A percentile compares a stretch with the other conserved stretches of the same genome.
phyloP scores from a whole-genome alignment of 1,140 invertebrate species.

The Monomorium pharaonis region DNA sequence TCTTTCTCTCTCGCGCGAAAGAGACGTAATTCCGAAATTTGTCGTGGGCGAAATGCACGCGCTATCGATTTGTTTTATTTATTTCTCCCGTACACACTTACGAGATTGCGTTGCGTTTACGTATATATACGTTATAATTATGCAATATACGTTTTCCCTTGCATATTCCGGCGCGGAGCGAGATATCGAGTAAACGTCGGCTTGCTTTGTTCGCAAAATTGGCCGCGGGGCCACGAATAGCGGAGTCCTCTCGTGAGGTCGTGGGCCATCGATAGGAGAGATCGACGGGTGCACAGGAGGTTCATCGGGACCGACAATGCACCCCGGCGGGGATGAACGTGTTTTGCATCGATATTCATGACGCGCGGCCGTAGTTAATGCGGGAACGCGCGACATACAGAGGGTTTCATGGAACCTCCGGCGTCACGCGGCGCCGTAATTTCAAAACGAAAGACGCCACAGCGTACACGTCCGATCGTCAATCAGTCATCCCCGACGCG shows the following conservation, averaged over 20 bases:
- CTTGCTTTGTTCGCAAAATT: constrained; percentile 45
- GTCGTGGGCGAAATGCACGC: background rate
- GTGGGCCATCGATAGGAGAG: constrained; percentile 41
- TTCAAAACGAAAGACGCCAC: background rate
- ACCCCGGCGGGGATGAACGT: background rate
- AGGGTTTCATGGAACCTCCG: constrained; percentile 13
- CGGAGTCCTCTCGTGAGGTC: constrained; percentile 16
- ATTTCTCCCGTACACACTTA: too few relatives aligned
- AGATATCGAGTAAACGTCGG: constrained; percentile 34
- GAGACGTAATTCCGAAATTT: background rate
- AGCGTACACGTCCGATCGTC: background rate
- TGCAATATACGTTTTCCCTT: background rate
- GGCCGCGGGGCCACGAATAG: constrained; percentile 22
- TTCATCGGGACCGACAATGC: constrained; percentile 18
- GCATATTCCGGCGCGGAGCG: background rate
- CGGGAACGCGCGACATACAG: background rate
- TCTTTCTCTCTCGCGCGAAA: background rate
- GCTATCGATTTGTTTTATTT: background rate
- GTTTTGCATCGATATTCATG: constrained; percentile 52
- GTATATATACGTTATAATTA: background rate
- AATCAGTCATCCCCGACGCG: constrained; percentile 1
- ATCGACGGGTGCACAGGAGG: constrained; percentile 30
- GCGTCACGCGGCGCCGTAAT: background rate
- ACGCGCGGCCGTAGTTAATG: constrained; percentile 38
- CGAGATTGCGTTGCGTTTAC: background rate